These are phyloP conservation scores for Trochalopteron elliotii DNA, from an alignment of 2,113 vertebrate species.

Conservation along the genomic window DNA sequence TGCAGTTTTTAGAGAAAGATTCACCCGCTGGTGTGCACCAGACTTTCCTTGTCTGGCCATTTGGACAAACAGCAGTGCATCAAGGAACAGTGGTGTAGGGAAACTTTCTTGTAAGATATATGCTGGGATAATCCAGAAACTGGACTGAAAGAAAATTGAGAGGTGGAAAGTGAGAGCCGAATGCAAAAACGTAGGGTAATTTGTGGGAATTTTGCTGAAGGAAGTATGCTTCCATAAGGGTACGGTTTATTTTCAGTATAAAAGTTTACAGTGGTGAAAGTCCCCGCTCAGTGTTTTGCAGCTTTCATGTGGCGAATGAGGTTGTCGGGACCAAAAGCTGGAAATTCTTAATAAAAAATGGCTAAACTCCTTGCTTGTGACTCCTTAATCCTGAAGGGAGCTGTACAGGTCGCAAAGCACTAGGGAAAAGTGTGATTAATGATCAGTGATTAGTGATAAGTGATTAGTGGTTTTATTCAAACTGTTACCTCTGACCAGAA, in stretches of 20 bases:
- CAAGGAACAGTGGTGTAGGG: constrained; percentile 8
- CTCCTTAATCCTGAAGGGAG: constrained; percentile 59
- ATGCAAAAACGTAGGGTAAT: not conserved
- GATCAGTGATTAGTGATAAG: constrained; percentile 82
- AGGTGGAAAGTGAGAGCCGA: not conserved
- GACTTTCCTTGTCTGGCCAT: not conserved
- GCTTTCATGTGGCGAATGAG: constrained; percentile 19
- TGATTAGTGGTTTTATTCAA: constrained; percentile 85
- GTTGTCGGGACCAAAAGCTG: constrained; percentile 41
- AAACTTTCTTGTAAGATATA: not conserved
- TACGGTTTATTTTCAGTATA: not conserved
- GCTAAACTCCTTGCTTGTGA: constrained; percentile 71
- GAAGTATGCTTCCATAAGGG: not conserved
- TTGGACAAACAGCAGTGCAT: not conserved
- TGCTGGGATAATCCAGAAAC: not conserved
- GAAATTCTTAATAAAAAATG: constrained; percentile 26
- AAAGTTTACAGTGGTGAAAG: not conserved
- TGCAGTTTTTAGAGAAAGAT: not conserved
- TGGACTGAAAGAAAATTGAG: not conserved
- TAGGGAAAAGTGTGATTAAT: constrained; percentile 78
- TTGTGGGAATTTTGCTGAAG: constrained; percentile 32
- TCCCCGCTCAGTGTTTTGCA: not conserved
- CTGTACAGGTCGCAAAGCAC: constrained; percentile 67
- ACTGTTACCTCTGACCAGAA: constrained; percentile 86
- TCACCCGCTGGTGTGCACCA: not conserved